Evolutionary conservation across 2,888 invertebrate species (phyloP), one percentile per base, ranked within the genome.

Genomic region (Anagyrus pseudococci): DNA sequence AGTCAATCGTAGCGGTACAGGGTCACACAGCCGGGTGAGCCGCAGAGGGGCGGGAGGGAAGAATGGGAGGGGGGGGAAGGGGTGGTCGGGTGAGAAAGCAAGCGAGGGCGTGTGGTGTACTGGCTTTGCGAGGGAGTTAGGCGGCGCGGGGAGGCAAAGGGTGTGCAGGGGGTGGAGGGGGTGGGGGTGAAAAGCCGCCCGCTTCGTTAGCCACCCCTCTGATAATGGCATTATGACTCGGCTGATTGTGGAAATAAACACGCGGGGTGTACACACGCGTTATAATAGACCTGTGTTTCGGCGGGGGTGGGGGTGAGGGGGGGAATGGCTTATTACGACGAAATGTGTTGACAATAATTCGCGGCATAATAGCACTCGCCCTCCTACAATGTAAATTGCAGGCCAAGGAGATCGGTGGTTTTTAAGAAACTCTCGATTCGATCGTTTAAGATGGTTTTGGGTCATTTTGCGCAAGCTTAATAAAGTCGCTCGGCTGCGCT

Each of bases 151-250:
- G 1, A 10, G 22, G 46, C 29, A 29, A 17, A 20, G 13, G 8
- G n/a, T 3, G 29, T 29, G 7, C 7, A 33, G 19, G 44, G 41
- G 25, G 53, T 20, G 33, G 44, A 2, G 26, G 22, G n/a, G 25
- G 41, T 19, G 47, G 41, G 54, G 44, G 46, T 50, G 57, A 37
- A 60, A 33, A 56, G 62, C 56, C 60, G 43, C 69, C 65, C 67
- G 66, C 61, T 67, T 70, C 67, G 58, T 70, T 69, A 65, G 68
- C 70, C 75, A 64, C 73, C 76, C 75, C 76, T 75, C 75, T 73
- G 78, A 78, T 78, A 78, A 78, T 77, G 75, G 74, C 72, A 77
- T 78, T 79, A 78, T 77, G 73, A 77, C 72, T 75, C 73, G 73
- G 71, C 72, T 74, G 74, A 78, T 77, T 77, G 75, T 75, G 74